phyloP scores from a whole-genome alignment of 1,140 invertebrate genomes.

The Drosophila sturtevanti region DNA sequence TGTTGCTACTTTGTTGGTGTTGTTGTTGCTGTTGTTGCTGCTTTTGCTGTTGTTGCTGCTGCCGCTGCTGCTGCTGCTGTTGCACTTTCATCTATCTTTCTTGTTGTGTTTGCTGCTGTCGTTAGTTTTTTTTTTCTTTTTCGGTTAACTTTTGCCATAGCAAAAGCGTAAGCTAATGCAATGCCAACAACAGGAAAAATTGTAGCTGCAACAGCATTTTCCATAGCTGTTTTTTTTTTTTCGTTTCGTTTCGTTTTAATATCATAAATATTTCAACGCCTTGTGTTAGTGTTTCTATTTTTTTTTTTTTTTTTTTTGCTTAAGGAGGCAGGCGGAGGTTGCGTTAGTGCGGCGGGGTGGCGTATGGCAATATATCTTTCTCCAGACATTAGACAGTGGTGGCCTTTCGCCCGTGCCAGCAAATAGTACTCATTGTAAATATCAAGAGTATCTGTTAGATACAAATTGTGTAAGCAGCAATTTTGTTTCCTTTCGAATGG shows the following conservation, averaged over 20 bases:
- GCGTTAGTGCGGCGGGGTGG: conserved; percentile 4
- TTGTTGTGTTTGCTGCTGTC: conserved; percentile 32
- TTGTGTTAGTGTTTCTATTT: conserved; percentile 42
- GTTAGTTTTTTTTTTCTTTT: background rate
- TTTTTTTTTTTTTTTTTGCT: conserved; percentile 6
- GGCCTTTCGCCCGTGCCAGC: conserved; percentile 58
- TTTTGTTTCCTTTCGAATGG: conserved; percentile 43
- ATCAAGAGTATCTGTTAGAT: conserved; percentile 52
- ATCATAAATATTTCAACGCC: conserved; percentile 80
- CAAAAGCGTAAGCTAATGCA: conserved; percentile 47
- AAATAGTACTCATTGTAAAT: conserved; percentile 8
- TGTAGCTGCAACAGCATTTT: conserved; percentile 28
- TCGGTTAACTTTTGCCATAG: conserved; percentile 50
- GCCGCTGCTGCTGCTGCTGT: conserved; percentile 29
- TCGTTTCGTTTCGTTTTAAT: conserved; percentile 8
- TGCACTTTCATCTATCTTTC: conserved; percentile 73
- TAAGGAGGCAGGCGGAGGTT: too few relatives aligned
- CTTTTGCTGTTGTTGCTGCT: conserved; percentile 12
- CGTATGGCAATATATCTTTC: conserved; percentile 21
- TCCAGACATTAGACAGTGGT: conserved; percentile 29
- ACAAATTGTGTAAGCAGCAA: conserved; percentile 61
- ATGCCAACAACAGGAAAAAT: conserved; percentile 20
- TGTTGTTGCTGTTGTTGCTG: conserved; percentile 15
- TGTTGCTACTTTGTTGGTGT: conserved; percentile 31
- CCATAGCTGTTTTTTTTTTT: conserved; percentile 28